A percentile compares a stretch with the other conserved stretches of the same genome.
phyloP scores from a whole-genome alignment of 2,797 vertebrate genomes.

The Potorous gilbertii region DNA sequence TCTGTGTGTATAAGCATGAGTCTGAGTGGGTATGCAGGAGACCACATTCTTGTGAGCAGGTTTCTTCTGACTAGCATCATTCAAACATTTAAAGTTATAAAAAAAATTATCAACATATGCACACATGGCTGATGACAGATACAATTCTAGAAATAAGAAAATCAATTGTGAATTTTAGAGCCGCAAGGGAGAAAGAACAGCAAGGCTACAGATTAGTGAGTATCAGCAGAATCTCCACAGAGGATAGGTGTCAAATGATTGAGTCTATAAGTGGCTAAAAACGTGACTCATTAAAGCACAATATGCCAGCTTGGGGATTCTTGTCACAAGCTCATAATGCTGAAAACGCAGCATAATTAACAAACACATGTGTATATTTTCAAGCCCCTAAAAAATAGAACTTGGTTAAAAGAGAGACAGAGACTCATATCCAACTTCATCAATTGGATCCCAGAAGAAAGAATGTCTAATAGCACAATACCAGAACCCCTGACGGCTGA shows the following conservation, averaged over 20 bases:
- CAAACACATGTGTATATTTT: slow-evolving; percentile 42
- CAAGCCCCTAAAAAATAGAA: slow-evolving; percentile 55
- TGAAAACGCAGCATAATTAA: slow-evolving; percentile 61
- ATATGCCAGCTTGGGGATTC: slow-evolving; percentile 53
- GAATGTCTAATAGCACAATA: slow-evolving; percentile 16
- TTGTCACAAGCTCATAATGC: slow-evolving; percentile 42
- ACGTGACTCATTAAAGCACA: slow-evolving; percentile 61
- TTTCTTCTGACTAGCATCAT: slow-evolving; percentile 29
- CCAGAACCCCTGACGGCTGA: neutral
- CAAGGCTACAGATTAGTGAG: slow-evolving; percentile 54
- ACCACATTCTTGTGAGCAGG: neutral
- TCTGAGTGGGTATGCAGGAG: neutral
- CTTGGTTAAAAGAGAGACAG: slow-evolving; percentile 39
- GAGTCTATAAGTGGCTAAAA: slow-evolving; percentile 60
- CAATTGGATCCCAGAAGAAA: slow-evolving; percentile 46
- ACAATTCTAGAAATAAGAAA: slow-evolving; percentile 72
- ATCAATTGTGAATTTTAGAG: slow-evolving; percentile 68
- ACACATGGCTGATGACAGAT: slow-evolving; percentile 41
- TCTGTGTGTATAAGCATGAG: neutral
- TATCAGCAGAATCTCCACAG: slow-evolving; percentile 63
- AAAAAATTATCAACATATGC: slow-evolving; percentile 59
- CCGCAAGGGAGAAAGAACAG: slow-evolving; percentile 54
- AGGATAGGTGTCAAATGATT: slow-evolving; percentile 54
- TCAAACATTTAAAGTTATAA: slow-evolving; percentile 53
- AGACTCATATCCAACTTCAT: slow-evolving; percentile 40